Conservation (phyloP, 2,113 vertebrate species). For the Dasyurus viverrinus region DNA sequence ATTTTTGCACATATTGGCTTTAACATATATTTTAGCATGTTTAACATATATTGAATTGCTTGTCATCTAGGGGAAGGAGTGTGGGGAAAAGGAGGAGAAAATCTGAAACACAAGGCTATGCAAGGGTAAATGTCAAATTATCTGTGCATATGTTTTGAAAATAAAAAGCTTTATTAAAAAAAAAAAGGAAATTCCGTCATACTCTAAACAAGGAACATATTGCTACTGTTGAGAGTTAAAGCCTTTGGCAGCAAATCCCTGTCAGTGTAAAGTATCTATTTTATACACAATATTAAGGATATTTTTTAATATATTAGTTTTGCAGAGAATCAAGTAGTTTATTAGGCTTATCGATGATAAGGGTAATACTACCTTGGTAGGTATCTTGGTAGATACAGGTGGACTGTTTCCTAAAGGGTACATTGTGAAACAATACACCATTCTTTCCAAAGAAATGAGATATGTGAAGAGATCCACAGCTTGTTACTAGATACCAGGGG, state of each 20-base stretch:
- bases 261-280: not conserved
- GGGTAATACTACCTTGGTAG: slow-evolving; percentile 78
- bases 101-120: too few species aligned
- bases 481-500: slow-evolving; percentile 79
- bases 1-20: too few species aligned
- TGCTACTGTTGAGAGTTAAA: not conserved
- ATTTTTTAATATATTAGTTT: slow-evolving; percentile 63
- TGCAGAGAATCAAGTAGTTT: slow-evolving; percentile 60
- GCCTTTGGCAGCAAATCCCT: not conserved
- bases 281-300: slow-evolving; percentile 2
- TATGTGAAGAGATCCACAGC: slow-evolving; percentile 71
- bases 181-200: not conserved
- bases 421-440: slow-evolving; percentile 78
- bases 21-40: too few species aligned
- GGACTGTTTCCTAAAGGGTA: slow-evolving; percentile 72
- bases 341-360: slow-evolving; percentile 59
- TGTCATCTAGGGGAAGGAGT: too few species aligned
- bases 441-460: slow-evolving; percentile 77
- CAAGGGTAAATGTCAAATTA: too few species aligned
- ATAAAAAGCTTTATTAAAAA: too few species aligned
- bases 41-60: too few species aligned
- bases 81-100: too few species aligned
- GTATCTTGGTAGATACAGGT: slow-evolving; percentile 63
- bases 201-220: not conserved
- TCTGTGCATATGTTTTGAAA: too few species aligned